These are phyloP conservation scores for Antheraea pernyi DNA, from an alignment of 1,140 invertebrate species.

Conservation along the genomic window DNA sequence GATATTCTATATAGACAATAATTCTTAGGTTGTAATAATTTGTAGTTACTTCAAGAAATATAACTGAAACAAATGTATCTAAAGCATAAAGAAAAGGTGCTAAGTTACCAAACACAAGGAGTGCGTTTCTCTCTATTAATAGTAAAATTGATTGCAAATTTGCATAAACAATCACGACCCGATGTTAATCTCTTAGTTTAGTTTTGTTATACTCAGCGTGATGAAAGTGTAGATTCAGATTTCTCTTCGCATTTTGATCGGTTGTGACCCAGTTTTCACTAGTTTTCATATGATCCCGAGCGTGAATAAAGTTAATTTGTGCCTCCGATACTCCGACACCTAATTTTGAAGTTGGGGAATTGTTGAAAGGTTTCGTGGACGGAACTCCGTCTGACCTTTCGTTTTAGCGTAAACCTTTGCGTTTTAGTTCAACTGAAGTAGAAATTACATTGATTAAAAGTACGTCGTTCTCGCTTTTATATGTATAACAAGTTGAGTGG, in stretches of 20 bases:
- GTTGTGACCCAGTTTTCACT: conserved; percentile 1
- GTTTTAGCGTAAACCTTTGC: background rate
- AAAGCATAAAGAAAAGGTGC: no score
- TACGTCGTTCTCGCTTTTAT: background rate
- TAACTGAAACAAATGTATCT: no score
- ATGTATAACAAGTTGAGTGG: background rate
- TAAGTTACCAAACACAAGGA: no score
- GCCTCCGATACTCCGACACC: background rate
- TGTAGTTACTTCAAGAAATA: no score
- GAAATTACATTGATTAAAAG: background rate
- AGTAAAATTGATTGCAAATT: background rate
- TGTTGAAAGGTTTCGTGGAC: background rate
- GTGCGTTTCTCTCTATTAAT: no score
- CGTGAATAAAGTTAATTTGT: background rate
- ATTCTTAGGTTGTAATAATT: no score
- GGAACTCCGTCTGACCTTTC: background rate
- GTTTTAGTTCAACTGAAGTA: no score
- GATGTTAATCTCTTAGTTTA: background rate
- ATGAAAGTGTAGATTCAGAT: background rate
- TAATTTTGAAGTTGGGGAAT: background rate
- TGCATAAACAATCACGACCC: background rate
- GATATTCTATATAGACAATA: no score
- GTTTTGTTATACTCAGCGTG: background rate
- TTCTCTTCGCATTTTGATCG: conserved; percentile 1
- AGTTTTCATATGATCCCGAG: conserved; percentile 1